Evolutionary conservation across 1,140 invertebrate species (phyloP).

Genomic region (Arctopsyche grandis): DNA sequence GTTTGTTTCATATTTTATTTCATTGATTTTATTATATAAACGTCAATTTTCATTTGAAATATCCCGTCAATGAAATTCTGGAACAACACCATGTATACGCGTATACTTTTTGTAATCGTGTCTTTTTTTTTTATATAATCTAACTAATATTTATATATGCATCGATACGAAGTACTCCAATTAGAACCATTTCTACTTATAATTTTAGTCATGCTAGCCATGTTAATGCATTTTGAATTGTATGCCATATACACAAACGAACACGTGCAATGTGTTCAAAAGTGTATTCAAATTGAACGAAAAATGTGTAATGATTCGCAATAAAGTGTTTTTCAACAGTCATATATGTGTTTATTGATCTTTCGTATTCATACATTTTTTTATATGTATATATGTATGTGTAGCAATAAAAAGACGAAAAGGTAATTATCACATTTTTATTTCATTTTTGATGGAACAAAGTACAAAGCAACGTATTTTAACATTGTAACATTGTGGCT

Average conservation of each 20-base stretch:
- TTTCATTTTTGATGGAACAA: neutral
- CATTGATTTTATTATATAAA: slow-evolving; percentile 41
- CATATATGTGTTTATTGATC: no score
- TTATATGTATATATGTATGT: no score
- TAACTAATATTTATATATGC: neutral
- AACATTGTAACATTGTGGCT: neutral
- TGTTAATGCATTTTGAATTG: slow-evolving; percentile 7
- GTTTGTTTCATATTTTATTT: slow-evolving; percentile 54
- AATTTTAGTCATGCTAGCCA: slow-evolving; percentile 11
- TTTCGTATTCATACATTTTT: no score
- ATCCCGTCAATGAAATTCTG: slow-evolving; percentile 52
- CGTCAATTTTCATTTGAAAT: neutral
- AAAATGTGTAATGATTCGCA: no score
- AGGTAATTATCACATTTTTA: neutral
- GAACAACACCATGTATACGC: slow-evolving; percentile 42
- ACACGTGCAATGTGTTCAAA: no score
- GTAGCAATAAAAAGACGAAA: neutral
- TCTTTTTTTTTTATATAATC: neutral
- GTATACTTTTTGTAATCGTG: neutral
- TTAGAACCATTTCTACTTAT: neutral
- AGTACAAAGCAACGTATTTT: neutral
- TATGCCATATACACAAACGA: slow-evolving; percentile 12
- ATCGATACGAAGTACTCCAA: neutral
- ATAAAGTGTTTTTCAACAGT: no score
- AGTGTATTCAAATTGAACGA: neutral